Evolutionary conservation across 2,113 vertebrate genomes (phyloP).

Genomic region (Poecile atricapillus): DNA sequence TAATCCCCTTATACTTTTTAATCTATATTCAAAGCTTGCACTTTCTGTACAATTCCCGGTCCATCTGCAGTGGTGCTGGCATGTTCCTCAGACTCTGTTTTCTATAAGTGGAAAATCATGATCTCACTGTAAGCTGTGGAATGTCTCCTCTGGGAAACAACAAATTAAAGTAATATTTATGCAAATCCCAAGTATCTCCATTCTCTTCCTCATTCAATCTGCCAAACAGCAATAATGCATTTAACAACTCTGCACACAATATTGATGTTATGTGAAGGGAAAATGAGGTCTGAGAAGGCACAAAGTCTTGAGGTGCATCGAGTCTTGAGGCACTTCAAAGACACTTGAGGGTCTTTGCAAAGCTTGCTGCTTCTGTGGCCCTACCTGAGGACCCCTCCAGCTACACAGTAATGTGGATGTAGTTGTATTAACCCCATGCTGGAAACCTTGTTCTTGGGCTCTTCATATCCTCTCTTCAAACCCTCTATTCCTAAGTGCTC

Average conservation of each 20-base stretch:
- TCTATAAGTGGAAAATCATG: neutral
- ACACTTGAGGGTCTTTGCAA: neutral
- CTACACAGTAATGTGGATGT: too few species aligned
- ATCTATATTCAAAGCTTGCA: rapidly evolving
- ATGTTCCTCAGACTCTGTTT: rapidly evolving
- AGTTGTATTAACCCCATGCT: neutral
- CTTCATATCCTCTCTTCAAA: neutral
- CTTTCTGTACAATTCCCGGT: neutral
- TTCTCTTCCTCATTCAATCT: neutral
- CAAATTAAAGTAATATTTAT: neutral
- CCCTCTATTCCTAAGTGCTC: neutral
- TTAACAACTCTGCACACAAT: neutral
- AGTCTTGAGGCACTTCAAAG: neutral
- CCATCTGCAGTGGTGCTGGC: neutral
- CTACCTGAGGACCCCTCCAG: too few species aligned
- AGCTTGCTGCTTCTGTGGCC: rapidly evolving
- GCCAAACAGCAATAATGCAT: neutral
- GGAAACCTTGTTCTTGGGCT: rapidly evolving
- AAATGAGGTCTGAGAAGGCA: neutral
- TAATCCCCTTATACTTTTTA: neutral
- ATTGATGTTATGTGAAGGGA: neutral
- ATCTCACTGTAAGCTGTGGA: neutral
- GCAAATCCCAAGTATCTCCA: neutral
- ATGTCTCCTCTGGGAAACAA: neutral
- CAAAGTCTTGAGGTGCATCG: rapidly evolving